phyloP scores from a whole-genome alignment of 2,888 invertebrate species.

The Pharmacophagus antenor region DNA sequence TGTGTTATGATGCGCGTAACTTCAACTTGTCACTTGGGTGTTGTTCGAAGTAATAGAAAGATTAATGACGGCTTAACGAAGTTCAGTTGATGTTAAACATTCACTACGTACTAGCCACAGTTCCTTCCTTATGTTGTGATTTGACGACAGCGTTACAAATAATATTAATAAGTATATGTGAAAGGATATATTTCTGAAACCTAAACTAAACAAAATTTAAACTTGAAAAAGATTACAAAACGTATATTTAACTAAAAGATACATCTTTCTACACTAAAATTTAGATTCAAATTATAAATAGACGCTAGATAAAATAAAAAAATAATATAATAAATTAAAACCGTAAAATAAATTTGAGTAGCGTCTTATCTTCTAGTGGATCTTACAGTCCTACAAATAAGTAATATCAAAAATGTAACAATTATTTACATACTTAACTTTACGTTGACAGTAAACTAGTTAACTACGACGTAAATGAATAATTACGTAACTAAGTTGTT shows the following conservation, averaged over 20 bases:
- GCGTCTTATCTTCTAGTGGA: too few species aligned
- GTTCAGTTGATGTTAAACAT: neutral
- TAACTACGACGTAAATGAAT: constrained; percentile 13
- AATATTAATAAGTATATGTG: neutral
- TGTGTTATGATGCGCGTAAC: constrained; percentile 3
- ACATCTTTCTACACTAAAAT: too few species aligned
- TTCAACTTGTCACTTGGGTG: constrained; percentile 13
- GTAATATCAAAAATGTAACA: too few species aligned
- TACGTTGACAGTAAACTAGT: neutral
- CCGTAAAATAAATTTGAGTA: too few species aligned
- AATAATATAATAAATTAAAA: too few species aligned
- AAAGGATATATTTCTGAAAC: neutral
- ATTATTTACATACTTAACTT: neutral
- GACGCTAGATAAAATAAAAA: too few species aligned
- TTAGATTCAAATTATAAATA: too few species aligned
- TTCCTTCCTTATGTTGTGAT: too few species aligned
- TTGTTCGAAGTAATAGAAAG: constrained; percentile 19
- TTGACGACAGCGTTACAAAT: neutral
- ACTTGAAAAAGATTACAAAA: too few species aligned
- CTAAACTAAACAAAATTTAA: neutral
- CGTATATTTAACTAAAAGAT: too few species aligned
- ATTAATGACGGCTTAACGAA: constrained; percentile 6
- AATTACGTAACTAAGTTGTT: constrained; percentile 11
- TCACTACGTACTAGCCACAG: neutral
- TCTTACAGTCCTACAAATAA: too few species aligned